phyloP scores from a whole-genome alignment of 2,888 invertebrate genomes.

The Meiosimyza platycephala region DNA sequence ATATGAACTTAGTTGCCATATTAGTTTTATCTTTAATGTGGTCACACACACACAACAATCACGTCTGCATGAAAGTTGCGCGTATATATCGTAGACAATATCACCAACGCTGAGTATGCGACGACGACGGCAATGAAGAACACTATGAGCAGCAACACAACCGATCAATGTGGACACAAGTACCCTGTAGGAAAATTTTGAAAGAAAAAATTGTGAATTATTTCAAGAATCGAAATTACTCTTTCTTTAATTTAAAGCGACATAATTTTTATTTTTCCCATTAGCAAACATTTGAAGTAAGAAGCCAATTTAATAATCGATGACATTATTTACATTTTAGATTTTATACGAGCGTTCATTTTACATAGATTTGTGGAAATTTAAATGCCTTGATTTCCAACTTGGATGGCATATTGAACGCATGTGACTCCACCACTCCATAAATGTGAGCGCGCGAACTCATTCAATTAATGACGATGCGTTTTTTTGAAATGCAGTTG shows the following conservation, averaged over 20 bases:
- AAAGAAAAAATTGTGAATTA: background rate
- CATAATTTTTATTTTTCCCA: too few species aligned
- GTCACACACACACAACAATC: conserved; percentile 8
- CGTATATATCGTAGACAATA: conserved; percentile 9
- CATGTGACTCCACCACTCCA: conserved; percentile 1
- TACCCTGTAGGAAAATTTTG: background rate
- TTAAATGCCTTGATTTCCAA: background rate
- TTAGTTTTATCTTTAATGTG: conserved; percentile 26
- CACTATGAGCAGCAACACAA: background rate
- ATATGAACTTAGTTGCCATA: background rate
- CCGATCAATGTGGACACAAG: background rate
- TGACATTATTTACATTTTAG: too few species aligned
- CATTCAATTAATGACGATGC: conserved; percentile 41
- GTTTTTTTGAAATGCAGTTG: conserved; percentile 21
- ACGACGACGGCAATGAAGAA: background rate
- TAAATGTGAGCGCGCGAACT: conserved; percentile 21
- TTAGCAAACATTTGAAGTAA: too few species aligned
- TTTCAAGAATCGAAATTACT: too few species aligned
- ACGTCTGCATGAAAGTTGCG: conserved; percentile 8
- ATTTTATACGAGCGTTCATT: too few species aligned
- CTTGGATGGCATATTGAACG: too few species aligned
- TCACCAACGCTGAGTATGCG: background rate
- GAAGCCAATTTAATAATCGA: too few species aligned
- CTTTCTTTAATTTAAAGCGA: too few species aligned
- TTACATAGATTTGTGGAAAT: too few species aligned